These are phyloP conservation scores for Melieria omissa DNA, from an alignment of 2,888 invertebrate species.

Conservation along the genomic window DNA sequence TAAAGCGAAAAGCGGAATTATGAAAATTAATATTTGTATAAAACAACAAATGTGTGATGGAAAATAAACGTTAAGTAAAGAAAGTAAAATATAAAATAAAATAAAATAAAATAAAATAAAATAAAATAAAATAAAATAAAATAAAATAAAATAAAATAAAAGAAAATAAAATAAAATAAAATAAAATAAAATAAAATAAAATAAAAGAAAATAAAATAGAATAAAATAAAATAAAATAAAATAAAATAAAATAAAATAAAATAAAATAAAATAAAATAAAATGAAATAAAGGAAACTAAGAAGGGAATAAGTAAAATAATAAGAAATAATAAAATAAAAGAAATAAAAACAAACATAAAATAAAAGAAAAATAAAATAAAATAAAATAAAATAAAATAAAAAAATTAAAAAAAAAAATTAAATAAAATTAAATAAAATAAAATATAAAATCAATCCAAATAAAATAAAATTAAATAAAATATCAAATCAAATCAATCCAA, in stretches of 20 bases:
- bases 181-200: background rate
- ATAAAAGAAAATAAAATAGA: background rate
- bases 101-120: conserved; percentile 1
- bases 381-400: background rate
- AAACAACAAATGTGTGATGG: too few species aligned
- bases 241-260: background rate
- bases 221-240: background rate
- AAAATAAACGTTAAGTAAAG: too few species aligned
- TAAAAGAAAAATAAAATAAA: conserved; percentile 5
- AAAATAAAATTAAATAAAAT: background rate
- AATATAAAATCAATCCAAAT: background rate
- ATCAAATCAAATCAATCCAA: too few species aligned
- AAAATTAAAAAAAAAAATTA: background rate
- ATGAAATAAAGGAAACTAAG: background rate
- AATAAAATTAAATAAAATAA: background rate
- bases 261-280: background rate
- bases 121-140: background rate
- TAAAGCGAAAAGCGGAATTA: too few species aligned
- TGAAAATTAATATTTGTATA: too few species aligned
- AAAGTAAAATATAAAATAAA: background rate
- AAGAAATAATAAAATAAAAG: too few species aligned
- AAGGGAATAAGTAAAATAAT: background rate
- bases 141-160: background rate
- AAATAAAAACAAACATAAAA: too few species aligned
- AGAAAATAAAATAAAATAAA: background rate